Conservation (phyloP, 2,888 invertebrate species). For the Nymphalis polychloros region DNA sequence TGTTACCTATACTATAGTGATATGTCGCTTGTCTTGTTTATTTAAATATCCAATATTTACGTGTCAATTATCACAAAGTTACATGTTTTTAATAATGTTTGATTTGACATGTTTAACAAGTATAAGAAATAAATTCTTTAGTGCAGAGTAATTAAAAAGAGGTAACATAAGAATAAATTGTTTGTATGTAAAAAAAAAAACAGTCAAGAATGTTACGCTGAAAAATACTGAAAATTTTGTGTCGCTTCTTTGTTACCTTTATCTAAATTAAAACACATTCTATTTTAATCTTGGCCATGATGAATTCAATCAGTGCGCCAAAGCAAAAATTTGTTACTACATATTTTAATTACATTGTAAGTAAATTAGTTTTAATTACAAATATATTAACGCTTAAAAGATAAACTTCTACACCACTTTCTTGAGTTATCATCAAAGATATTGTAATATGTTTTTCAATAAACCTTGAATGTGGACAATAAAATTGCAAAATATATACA, state of each 20-base stretch:
- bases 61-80: too few relatives aligned
- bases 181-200: too few relatives aligned
- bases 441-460: slow-evolving; percentile 1
- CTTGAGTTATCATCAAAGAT: not conserved
- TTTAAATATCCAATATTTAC: too few relatives aligned
- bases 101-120: too few relatives aligned
- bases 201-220: too few relatives aligned
- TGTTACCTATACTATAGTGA: too few relatives aligned
- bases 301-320: not conserved
- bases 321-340: not conserved
- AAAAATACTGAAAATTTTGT: not conserved
- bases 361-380: not conserved
- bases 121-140: too few relatives aligned
- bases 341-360: not conserved
- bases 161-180: too few relatives aligned
- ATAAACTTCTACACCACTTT: too few relatives aligned
- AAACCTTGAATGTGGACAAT: slow-evolving; percentile 35
- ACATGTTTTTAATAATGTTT: too few relatives aligned
- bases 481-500: slow-evolving; percentile 40
- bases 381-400: not conserved
- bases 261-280: not conserved
- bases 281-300: slow-evolving; percentile 6
- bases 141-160: too few relatives aligned
- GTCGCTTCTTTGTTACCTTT: not conserved
- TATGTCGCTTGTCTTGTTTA: too few relatives aligned